Conservation (phyloP, 1,140 invertebrate genomes). For the Laupala kohalensis region DNA sequence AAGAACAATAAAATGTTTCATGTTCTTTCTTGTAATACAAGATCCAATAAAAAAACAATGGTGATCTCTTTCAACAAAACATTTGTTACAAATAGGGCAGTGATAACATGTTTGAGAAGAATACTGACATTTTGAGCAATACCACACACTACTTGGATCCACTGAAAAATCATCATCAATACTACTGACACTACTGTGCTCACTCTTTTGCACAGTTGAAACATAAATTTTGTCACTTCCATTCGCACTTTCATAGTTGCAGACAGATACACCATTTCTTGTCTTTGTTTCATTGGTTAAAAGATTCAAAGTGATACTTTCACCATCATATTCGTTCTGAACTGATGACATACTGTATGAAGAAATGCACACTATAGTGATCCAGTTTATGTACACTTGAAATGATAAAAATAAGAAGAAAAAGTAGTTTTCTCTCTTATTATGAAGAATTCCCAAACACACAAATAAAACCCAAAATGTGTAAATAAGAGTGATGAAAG, state of each 20-base stretch:
- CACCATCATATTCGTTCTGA: neutral
- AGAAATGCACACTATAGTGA: neutral
- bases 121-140: conserved; percentile 5
- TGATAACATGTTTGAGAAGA: conserved; percentile 3
- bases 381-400: conserved; percentile 1
- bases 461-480: conserved; percentile 4
- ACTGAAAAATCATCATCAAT: neutral
- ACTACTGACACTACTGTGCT: neutral
- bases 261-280: neutral
- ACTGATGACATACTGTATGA: neutral
- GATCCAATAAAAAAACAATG: conserved; percentile 11
- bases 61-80: conserved; percentile 6
- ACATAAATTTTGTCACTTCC: neutral
- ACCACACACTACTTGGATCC: conserved; percentile 5
- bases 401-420: conserved; percentile 1
- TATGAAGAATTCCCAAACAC: neutral
- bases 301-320: neutral
- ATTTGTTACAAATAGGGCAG: conserved; percentile 10
- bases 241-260: neutral
- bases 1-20: conserved; percentile 8
- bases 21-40: conserved; percentile 7
- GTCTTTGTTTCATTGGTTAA: neutral
- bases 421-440: neutral
- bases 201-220: neutral
- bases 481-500: conserved; percentile 1